phyloP scores from a whole-genome alignment of 35 echinoderm and acorn worm species.

The Anneissia japonica region DNA sequence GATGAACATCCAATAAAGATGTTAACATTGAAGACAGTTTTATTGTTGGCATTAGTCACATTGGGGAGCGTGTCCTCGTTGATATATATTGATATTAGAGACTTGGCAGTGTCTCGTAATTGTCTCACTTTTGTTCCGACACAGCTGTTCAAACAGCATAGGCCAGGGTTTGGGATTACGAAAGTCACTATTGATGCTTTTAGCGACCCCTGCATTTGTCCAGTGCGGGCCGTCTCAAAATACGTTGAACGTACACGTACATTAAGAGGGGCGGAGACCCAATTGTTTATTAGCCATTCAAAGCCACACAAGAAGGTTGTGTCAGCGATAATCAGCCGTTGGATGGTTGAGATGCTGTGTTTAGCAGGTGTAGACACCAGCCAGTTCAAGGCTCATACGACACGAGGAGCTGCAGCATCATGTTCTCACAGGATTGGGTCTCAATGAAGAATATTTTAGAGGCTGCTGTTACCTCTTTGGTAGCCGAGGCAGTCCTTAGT shows the following conservation, averaged over 20 bases:
- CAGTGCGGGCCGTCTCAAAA: no score
- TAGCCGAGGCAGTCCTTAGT: no score
- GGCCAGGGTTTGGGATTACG: background rate
- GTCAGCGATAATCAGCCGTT: background rate
- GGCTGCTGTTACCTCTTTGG: no score
- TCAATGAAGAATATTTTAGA: no score
- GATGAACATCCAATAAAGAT: background rate
- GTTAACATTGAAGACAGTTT: constrained; percentile 14
- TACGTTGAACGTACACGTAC: constrained; percentile 18
- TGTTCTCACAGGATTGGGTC: no score
- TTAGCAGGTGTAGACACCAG: constrained; percentile 12
- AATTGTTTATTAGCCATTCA: constrained; percentile 10
- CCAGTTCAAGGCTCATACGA: constrained; percentile 7
- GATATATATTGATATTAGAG: background rate
- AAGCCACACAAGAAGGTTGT: constrained; percentile 15
- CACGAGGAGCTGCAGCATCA: constrained; percentile 7
- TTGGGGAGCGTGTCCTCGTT: background rate
- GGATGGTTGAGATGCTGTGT: background rate
- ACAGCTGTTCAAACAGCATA: background rate
- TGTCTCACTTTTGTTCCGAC: background rate
- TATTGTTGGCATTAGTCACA: background rate
- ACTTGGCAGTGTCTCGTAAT: background rate
- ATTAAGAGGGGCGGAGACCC: background rate
- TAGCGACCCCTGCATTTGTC: no score
- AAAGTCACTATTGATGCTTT: no score